Conservation (phyloP, 92 coral and sea anemone species). For the Siderastrea radians region DNA sequence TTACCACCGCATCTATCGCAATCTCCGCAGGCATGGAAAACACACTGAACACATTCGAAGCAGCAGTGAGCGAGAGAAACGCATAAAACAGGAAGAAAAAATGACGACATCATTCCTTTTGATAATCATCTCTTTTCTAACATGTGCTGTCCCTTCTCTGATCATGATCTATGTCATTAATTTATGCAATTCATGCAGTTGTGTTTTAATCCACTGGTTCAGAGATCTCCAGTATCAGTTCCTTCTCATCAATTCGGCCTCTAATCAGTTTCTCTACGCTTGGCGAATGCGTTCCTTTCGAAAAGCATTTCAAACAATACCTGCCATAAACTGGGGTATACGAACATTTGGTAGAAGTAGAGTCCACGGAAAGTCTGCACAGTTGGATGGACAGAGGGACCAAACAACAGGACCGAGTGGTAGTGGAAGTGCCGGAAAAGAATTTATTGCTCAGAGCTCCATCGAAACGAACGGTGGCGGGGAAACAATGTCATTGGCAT, state of each 20-base stretch:
- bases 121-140: conserved; percentile 69
- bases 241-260: conserved; percentile 74
- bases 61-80: conserved; percentile 7
- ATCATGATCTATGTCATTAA: conserved; percentile 78
- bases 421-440: not conserved
- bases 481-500: not conserved
- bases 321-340: not conserved
- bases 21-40: conserved; percentile 40
- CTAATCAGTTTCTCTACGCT: conserved; percentile 90
- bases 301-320: conserved; percentile 63
- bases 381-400: not conserved
- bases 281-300: conserved; percentile 84
- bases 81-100: conserved; percentile 44
- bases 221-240: conserved; percentile 81
- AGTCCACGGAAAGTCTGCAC: not conserved
- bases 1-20: conserved; percentile 53
- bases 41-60: not conserved
- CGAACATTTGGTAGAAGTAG: not conserved
- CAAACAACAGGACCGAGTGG: not conserved
- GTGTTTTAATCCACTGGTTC: conserved; percentile 82
- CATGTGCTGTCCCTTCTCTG: conserved; percentile 76
- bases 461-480: not conserved
- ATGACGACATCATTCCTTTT: conserved; percentile 75
- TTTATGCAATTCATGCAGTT: conserved; percentile 78
- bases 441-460: not conserved